Conservation (phyloP, 2,888 invertebrate genomes). For the Dione juno region DNA sequence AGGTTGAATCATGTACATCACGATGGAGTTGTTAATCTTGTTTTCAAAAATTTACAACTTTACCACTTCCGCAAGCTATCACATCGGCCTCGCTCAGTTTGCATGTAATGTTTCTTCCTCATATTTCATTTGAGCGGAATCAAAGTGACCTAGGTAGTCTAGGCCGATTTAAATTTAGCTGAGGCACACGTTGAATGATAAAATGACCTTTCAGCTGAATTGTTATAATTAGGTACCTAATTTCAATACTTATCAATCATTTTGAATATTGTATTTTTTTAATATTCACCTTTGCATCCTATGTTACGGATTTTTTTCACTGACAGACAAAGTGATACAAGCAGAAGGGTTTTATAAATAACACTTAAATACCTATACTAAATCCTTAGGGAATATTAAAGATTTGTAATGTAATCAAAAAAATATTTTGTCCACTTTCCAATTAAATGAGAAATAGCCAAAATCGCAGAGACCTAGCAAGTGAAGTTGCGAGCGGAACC, state of each 20-base stretch:
- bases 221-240: not conserved
- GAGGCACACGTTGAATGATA: slow-evolving; percentile 15
- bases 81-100: slow-evolving; percentile 18
- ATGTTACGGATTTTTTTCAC: no score
- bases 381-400: no score
- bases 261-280: not conserved
- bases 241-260: not conserved
- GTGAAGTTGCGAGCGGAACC: no score
- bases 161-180: slow-evolving; percentile 41
- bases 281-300: no score
- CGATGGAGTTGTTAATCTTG: not conserved
- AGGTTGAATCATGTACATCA: not conserved
- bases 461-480: no score
- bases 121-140: slow-evolving; percentile 32
- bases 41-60: slow-evolving; percentile 6
- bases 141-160: slow-evolving; percentile 36
- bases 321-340: no score
- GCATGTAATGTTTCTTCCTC: slow-evolving; percentile 37
- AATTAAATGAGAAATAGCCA: no score
- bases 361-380: no score
- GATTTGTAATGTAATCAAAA: no score
- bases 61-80: slow-evolving; percentile 17
- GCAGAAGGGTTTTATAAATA: no score
- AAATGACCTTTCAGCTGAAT: slow-evolving; percentile 11
- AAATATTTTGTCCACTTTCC: no score